Conservation (phyloP, 2,888 invertebrate species). For the Pyrgus malvae region DNA sequence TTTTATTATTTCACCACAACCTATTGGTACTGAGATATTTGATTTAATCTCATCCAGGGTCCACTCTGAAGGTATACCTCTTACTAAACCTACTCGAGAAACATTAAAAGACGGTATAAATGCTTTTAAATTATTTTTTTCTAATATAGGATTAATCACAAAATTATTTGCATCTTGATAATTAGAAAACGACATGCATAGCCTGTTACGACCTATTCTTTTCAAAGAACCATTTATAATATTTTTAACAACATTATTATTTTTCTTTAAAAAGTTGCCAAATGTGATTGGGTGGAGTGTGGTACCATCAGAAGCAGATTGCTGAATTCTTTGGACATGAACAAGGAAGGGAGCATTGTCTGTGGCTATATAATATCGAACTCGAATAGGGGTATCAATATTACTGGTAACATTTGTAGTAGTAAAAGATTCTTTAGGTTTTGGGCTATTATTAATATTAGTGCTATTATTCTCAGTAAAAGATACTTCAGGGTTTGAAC, state of each 20-base stretch:
- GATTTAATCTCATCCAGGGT: background rate
- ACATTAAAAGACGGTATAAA: constrained; percentile 11
- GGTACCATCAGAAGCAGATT: background rate
- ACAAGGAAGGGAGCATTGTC: too few relatives aligned
- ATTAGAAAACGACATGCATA: constrained; percentile 8
- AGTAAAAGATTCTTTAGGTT: too few relatives aligned
- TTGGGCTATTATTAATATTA: too few relatives aligned
- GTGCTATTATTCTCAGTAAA: too few relatives aligned
- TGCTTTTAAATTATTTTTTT: constrained; percentile 5
- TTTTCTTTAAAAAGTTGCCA: background rate
- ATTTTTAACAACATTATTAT: constrained; percentile 4
- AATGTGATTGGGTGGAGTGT: background rate
- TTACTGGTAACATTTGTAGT: too few relatives aligned
- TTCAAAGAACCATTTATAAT: constrained; percentile 1
- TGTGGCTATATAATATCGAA: too few relatives aligned
- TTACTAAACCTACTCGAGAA: constrained; percentile 1
- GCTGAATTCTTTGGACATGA: too few relatives aligned
- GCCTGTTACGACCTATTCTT: background rate
- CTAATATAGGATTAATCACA: background rate
- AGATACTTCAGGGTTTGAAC: too few relatives aligned
- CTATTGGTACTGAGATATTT: background rate
- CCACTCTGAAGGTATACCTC: constrained; percentile 8
- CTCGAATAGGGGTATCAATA: too few relatives aligned
- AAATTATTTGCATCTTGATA: constrained; percentile 2
- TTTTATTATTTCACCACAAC: constrained; percentile 14